Conservation (phyloP, 2,113 vertebrate genomes). For the Chauna torquata region DNA sequence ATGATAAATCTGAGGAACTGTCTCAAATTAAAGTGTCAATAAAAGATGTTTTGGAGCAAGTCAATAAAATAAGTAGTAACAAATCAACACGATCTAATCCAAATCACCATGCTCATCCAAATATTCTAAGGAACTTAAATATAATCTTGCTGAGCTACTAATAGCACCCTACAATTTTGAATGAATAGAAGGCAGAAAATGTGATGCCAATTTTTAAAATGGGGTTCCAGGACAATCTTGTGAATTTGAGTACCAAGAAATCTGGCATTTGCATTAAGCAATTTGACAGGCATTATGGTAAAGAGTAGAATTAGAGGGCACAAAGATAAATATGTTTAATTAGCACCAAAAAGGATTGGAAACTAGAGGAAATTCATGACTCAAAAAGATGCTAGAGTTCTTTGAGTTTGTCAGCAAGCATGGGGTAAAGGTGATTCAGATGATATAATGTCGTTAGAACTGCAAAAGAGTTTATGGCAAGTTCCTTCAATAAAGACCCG, state of each 20-base stretch:
- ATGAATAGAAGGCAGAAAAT: neutral
- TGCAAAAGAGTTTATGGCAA: neutral
- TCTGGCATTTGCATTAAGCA: neutral
- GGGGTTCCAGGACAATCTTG: neutral
- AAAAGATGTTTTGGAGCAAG: neutral
- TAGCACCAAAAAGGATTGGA: neutral
- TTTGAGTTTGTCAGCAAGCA: neutral
- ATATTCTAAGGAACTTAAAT: neutral
- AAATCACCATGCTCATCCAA: no score
- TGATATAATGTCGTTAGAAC: neutral
- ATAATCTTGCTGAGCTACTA: neutral
- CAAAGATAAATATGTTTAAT: neutral
- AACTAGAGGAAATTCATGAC: neutral
- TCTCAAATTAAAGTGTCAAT: neutral
- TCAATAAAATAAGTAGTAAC: neutral
- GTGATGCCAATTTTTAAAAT: neutral
- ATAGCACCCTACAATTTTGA: neutral
- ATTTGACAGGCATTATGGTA: neutral
- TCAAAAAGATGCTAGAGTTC: neutral
- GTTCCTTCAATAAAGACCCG: neutral
- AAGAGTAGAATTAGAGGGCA: neutral
- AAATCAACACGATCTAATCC: neutral
- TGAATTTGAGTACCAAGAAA: neutral
- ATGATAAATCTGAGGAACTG: neutral
- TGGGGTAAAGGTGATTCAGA: neutral